Evolutionary conservation across 2,113 vertebrate genomes (phyloP), one percentile per base, ranked within the genome.

Genomic region (Taurulus bubalis): DNA sequence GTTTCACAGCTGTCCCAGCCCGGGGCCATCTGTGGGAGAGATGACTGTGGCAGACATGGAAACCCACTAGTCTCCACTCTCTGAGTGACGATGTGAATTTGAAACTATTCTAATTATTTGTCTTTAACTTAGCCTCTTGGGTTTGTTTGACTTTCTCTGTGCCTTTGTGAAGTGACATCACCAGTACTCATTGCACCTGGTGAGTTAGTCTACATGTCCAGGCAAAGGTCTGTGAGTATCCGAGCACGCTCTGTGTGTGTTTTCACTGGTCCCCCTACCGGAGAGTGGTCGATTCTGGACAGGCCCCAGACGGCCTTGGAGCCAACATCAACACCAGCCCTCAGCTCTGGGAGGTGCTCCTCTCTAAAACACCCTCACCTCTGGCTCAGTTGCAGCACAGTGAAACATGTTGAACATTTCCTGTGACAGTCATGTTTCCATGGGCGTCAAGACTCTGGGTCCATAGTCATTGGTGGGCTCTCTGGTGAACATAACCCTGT

Each of bases 361-460:
- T 84, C 79, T 77, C 71, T 86, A 59, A 89, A 86, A 90, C 75
- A 65, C 81, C 68, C 64, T 89, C 85, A 85, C 78, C 77, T 87
- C 82, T 75, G 40, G 72, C 85, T 86, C 84, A 47, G 85, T 73
- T 89, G 85, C 86, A 80, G 88, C 82, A 62, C 85, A 73, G 81
- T 80, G 65, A 90, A 92, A 93, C 93, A 92, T 93, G 92, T 88
- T 77, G 86, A 92, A 95, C 93, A 94, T 93, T 95, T 95, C 93
- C 94, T 94, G 91, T 89, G 83, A 91, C 87, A 82, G 87, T 82
- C 69, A 42, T 87, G 87, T 91, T 92, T 94, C 87, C 87, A 85
- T 82, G 69, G 65, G 80, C 81, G 79, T 75, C 38, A 40, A 51
- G 77, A 67, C 71, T 79, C 73, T 24, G 67, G 40, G 60, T 83